Percentiles rank a stretch among this genome's conserved stretches.
Conservation (phyloP, 1,140 invertebrate genomes). For the Holcopasites calliopsidis region DNA sequence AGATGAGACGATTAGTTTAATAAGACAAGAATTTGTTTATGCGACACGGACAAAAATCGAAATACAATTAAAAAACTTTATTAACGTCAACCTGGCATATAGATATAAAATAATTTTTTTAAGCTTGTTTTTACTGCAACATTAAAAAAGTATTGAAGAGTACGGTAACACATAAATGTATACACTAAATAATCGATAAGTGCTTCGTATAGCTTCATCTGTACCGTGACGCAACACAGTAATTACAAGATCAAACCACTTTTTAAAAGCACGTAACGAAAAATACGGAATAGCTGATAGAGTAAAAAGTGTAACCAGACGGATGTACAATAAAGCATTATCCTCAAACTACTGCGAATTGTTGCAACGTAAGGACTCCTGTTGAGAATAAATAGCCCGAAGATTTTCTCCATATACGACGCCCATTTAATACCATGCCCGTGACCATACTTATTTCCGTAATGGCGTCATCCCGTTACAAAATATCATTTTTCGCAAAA, state of each 20-base stretch:
- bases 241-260: constrained; percentile 14
- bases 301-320: background rate
- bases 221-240: constrained; percentile 18
- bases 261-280: background rate
- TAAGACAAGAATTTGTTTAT: background rate
- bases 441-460: constrained; percentile 52
- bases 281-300: background rate
- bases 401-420: constrained; percentile 46
- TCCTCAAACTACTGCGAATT: background rate
- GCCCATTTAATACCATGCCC: constrained; percentile 42
- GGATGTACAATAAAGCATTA: background rate
- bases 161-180: constrained; percentile 8
- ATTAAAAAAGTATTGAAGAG: background rate
- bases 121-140: background rate
- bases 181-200: constrained; percentile 42
- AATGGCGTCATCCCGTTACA: constrained; percentile 54
- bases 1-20: constrained; percentile 1
- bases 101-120: no score
- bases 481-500: constrained; percentile 34
- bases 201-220: constrained; percentile 30
- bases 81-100: no score
- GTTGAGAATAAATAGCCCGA: constrained; percentile 16
- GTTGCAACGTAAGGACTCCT: background rate
- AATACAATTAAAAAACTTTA: background rate
- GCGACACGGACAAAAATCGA: background rate